These are phyloP conservation scores for Lasioglossum morio DNA, from an alignment of 2,888 invertebrate genomes.

Conservation along the genomic window DNA sequence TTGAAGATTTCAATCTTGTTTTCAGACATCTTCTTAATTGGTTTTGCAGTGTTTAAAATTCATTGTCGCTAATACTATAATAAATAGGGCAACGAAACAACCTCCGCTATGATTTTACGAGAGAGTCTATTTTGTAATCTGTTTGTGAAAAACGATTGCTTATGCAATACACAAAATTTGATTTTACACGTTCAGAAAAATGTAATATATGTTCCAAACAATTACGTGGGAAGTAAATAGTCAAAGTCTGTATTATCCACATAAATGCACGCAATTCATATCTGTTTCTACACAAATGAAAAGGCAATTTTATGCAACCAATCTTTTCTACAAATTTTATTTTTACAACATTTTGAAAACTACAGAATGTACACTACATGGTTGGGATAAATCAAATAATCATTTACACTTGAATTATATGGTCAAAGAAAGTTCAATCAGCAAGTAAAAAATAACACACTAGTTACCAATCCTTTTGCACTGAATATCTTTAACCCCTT, in stretches of 20 bases:
- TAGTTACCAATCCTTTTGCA: neutral
- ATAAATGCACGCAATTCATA: too few relatives aligned
- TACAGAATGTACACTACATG: neutral
- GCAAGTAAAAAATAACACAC: neutral
- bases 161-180: neutral
- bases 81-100: neutral
- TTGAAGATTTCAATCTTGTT: neutral
- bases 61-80: neutral
- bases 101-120: neutral
- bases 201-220: neutral
- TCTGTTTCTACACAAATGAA: too few relatives aligned
- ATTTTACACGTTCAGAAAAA: neutral
- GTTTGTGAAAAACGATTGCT: neutral
- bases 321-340: neutral
- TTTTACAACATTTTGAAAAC: neutral
- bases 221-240: too few relatives aligned
- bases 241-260: too few relatives aligned
- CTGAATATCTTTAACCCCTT: neutral
- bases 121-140: neutral
- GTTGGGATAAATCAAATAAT: neutral
- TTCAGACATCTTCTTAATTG: neutral
- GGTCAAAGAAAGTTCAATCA: neutral
- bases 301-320: neutral
- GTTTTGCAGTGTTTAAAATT: neutral
- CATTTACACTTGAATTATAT: neutral